Conservation (phyloP, 2,888 invertebrate species). For the Galerucella calmariensis region DNA sequence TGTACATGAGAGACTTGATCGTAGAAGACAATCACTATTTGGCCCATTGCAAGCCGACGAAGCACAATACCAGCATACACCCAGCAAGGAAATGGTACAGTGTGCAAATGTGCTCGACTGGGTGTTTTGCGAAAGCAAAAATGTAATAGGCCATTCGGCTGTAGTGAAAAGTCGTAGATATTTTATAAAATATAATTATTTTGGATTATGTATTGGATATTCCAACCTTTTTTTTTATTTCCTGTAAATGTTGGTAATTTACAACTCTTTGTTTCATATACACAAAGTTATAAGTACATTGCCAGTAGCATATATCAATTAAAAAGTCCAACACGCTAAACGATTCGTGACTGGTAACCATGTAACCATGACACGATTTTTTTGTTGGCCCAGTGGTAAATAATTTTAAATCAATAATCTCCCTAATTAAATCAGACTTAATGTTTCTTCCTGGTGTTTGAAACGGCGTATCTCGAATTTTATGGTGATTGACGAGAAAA, state of each 20-base stretch:
- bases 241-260: background rate
- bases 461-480: constrained; percentile 22
- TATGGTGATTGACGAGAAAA: constrained; percentile 33
- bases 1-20: too few relatives aligned
- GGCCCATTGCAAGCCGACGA: too few relatives aligned
- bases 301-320: constrained; percentile 17
- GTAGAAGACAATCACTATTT: too few relatives aligned
- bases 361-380: constrained; percentile 12
- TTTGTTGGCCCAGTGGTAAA: constrained; percentile 18
- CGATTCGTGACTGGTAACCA: constrained; percentile 9
- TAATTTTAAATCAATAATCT: constrained; percentile 14
- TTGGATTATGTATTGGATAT: background rate
- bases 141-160: too few relatives aligned
- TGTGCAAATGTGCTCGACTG: too few relatives aligned
- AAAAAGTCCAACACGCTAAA: background rate
- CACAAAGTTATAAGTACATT: background rate
- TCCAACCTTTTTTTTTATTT: background rate
- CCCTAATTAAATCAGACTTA: constrained; percentile 31
- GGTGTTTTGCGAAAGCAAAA: too few relatives aligned
- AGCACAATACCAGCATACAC: too few relatives aligned
- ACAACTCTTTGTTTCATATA: background rate
- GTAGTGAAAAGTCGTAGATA: too few relatives aligned
- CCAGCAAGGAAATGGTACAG: too few relatives aligned
- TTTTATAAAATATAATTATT: too few relatives aligned
- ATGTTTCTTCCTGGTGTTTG: constrained; percentile 27